A percentile compares a stretch with the other conserved stretches of the same genome.
Evolutionary conservation across 2,888 invertebrate species (phyloP).

Genomic region (Caenorhabditis virilis): DNA sequence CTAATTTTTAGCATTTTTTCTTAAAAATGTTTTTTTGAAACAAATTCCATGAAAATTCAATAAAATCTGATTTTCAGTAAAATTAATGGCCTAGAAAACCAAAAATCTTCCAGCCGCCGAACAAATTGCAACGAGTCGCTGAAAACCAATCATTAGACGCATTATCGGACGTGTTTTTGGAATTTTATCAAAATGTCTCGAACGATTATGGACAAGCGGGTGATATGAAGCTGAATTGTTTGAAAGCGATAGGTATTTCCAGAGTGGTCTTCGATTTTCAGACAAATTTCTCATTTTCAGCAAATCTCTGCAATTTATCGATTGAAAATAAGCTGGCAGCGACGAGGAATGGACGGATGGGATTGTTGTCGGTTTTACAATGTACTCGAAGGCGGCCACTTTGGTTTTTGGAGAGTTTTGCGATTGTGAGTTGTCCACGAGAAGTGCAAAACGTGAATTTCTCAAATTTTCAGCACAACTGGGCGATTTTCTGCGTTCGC

Average conservation of each 20-base stretch:
- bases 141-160: conserved; percentile 4
- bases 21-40: too few relatives aligned
- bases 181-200: conserved; percentile 4
- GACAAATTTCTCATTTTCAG: conserved; percentile 1
- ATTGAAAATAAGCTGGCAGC: conserved; percentile 18
- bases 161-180: conserved; percentile 4
- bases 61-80: too few relatives aligned
- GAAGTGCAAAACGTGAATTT: neutral
- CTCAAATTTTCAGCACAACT: conserved; percentile 40
- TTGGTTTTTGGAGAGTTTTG: conserved; percentile 28
- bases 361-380: conserved; percentile 35
- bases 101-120: conserved; percentile 13
- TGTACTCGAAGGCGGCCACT: conserved; percentile 31
- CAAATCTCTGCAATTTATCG: conserved; percentile 13
- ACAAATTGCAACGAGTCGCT: conserved; percentile 12
- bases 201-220: conserved; percentile 14
- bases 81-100: too few relatives aligned
- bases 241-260: conserved; percentile 16
- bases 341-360: conserved; percentile 17
- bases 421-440: conserved; percentile 9
- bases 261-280: neutral
- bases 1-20: too few relatives aligned
- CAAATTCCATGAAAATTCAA: too few relatives aligned
- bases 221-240: conserved; percentile 23
- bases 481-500: conserved; percentile 52